These are phyloP conservation scores for Malthinus flaveolus DNA, from an alignment of 2,888 invertebrate species.

Conservation along the genomic window DNA sequence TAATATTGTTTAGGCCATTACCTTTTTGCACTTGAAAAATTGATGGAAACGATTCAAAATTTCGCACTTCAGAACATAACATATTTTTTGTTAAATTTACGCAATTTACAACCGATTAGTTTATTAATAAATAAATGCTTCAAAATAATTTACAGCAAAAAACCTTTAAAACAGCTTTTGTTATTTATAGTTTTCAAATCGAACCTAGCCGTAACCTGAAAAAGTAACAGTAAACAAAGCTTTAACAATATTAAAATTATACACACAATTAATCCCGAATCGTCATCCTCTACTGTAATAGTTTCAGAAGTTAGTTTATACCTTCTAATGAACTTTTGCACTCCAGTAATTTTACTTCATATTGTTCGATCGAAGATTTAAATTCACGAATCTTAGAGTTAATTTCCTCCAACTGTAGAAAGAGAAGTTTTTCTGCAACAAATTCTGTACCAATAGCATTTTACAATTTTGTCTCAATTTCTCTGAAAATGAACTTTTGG, in stretches of 20 bases:
- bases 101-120: no score
- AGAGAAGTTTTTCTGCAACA: slow-evolving; percentile 3
- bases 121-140: no score
- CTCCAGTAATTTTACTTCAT: background rate
- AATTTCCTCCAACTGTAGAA: background rate
- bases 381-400: slow-evolving; percentile 1
- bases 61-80: slow-evolving; percentile 63
- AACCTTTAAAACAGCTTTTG: no score
- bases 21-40: slow-evolving; percentile 47
- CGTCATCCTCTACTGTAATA: background rate
- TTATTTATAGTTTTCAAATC: no score
- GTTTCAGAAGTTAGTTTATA: background rate
- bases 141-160: no score
- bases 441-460: slow-evolving; percentile 1
- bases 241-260: no score
- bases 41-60: slow-evolving; percentile 56
- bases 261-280: background rate
- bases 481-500: background rate
- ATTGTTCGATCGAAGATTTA: background rate
- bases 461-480: background rate
- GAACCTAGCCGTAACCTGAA: background rate
- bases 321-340: background rate
- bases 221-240: background rate
- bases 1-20: slow-evolving; percentile 36
- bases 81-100: slow-evolving; percentile 39